A percentile compares a stretch with the other conserved stretches of the same genome.
phyloP scores from a whole-genome alignment of 2,113 vertebrate species.

The Glaucidium brasilianum region DNA sequence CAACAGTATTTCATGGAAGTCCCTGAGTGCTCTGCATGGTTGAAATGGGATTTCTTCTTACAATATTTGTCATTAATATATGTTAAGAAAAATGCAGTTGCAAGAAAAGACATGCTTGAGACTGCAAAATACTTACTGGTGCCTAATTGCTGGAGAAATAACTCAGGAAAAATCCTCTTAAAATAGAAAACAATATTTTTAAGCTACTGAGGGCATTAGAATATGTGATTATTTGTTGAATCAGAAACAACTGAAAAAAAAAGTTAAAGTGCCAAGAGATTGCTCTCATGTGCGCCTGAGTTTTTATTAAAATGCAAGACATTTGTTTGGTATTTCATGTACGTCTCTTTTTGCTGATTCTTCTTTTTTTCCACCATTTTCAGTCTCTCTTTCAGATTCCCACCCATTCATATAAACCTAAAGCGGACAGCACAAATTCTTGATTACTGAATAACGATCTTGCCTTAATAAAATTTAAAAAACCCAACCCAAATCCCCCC shows the following conservation, averaged over 20 bases:
- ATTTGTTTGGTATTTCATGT: neutral
- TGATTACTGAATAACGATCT: neutral
- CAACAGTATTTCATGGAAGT: slow-evolving; percentile 5
- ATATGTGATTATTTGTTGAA: slow-evolving; percentile 1
- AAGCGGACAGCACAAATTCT: neutral
- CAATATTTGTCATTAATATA: neutral
- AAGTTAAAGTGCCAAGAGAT: neutral
- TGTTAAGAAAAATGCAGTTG: slow-evolving; percentile 25
- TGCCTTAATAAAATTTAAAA: neutral
- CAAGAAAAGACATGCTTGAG: slow-evolving; percentile 37
- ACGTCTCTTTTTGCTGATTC: neutral
- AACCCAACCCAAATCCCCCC: neutral
- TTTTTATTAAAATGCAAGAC: neutral
- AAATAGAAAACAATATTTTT: slow-evolving; percentile 47
- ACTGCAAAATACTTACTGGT: slow-evolving; percentile 59
- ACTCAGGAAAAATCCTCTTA: slow-evolving; percentile 49
- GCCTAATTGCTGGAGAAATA: slow-evolving; percentile 54
- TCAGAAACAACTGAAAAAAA: neutral
- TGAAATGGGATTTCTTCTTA: slow-evolving; percentile 37
- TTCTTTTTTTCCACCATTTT: neutral
- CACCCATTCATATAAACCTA: neutral
- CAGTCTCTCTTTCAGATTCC: neutral
- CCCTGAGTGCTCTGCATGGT: neutral
- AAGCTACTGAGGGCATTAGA: slow-evolving; percentile 33
- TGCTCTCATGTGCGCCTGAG: neutral